Evolutionary conservation across 1,140 invertebrate species (phyloP).

Genomic region (Pollicipes pollicipes): DNA sequence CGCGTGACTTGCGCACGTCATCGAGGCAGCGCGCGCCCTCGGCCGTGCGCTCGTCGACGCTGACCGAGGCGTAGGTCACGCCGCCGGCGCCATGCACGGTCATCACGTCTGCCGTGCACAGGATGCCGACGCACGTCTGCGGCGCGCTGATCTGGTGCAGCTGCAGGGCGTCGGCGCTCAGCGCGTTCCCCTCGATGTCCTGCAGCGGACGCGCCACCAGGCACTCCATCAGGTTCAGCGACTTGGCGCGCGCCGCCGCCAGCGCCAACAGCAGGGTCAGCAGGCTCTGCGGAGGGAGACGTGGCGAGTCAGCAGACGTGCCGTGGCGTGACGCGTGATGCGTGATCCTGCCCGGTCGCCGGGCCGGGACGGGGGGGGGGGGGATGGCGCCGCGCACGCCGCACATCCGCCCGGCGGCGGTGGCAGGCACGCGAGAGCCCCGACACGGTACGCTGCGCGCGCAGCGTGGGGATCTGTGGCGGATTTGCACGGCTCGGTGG

Average conservation of each 20-base stretch:
- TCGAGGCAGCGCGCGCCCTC: not conserved
- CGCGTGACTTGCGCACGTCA: not conserved
- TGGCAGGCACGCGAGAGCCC: no score
- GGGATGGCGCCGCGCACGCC: no score
- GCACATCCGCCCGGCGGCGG: no score
- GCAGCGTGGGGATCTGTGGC: no score
- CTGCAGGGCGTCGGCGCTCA: not conserved
- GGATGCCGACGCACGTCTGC: not conserved
- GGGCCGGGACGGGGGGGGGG: no score
- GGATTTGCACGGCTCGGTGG: no score
- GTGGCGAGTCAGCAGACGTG: no score
- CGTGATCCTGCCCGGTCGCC: no score
- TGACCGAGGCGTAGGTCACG: not conserved
- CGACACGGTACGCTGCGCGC: no score
- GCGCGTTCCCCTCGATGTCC: not conserved
- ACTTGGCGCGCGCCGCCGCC: not conserved
- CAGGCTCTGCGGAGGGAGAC: no score
- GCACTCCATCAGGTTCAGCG: not conserved
- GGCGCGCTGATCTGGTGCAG: not conserved
- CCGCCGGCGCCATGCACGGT: not conserved
- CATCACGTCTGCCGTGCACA: not conserved
- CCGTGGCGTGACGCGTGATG: no score
- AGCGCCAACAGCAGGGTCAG: not conserved
- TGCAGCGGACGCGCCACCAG: not conserved
- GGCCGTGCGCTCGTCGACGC: not conserved